Conservation (phyloP, 37 sponge, comb jelly and placozoan genomes). For the Diacarnus erythraeanus region DNA sequence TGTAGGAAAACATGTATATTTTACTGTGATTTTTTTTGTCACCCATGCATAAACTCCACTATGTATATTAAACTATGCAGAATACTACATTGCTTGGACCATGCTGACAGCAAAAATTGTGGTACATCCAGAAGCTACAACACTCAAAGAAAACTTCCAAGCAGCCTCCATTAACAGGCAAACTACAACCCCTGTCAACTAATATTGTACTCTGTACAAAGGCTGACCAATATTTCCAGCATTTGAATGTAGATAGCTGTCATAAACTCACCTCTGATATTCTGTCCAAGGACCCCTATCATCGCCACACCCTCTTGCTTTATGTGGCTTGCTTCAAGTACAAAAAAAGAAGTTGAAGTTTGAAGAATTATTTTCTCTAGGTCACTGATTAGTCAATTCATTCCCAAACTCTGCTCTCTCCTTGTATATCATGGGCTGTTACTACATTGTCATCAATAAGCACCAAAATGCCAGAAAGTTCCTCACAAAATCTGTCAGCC, state of each 20-base stretch:
- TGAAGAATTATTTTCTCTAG: conserved; percentile 68
- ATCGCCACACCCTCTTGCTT: conserved; percentile 41
- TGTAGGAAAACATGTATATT: conserved; percentile 47
- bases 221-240: conserved; percentile 32
- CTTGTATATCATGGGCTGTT: conserved; percentile 86
- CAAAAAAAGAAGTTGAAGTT: conserved; percentile 29
- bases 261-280: conserved; percentile 52
- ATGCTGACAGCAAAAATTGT: conserved; percentile 34
- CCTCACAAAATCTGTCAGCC: conserved; percentile 61
- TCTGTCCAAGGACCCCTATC: conserved; percentile 68
- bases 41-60: too few species aligned
- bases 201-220: conserved; percentile 26
- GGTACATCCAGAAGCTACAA: conserved; percentile 52
- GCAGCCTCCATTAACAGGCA: not conserved
- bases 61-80: too few species aligned
- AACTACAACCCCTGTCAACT: not conserved
- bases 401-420: conserved; percentile 70
- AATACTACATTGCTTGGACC: too few species aligned
- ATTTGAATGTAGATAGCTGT: conserved; percentile 50
- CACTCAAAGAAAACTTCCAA: not conserved
- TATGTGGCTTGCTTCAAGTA: conserved; percentile 60
- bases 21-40: too few species aligned
- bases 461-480: conserved; percentile 66
- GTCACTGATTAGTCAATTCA: conserved; percentile 56
- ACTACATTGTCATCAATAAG: conserved; percentile 58